Evolutionary conservation across 2,113 vertebrate genomes (phyloP), one percentile per base, ranked within the genome.

Genomic region (Chloropsis hardwickii): DNA sequence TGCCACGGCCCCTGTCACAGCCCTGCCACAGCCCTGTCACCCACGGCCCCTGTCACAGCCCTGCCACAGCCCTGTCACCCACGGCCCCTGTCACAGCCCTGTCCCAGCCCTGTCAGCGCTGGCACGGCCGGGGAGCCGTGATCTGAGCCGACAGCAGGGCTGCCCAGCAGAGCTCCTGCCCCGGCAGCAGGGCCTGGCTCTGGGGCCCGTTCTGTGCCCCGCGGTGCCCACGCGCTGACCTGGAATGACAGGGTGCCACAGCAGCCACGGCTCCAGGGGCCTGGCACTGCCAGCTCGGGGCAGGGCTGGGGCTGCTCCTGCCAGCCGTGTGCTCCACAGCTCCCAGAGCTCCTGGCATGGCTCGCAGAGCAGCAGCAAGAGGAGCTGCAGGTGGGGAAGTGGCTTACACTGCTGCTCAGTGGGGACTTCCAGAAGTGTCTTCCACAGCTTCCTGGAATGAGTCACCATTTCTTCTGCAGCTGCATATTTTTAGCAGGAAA

Each of bases 271-370:
- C 91, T 48, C 14, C 23, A 25, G 90, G 42, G 42, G 45, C 28
- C 53, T 66, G 88, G 57, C 51, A 58, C 42, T 3, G 48, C 33
- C 22, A 2, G 85, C 77, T 33, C 1, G 0, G 16, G 28, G 50
- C 4, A 61, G 14, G 11, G 39, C 21, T 4, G 2, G 3, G 10
- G 60, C 50, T 50, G 3, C 50, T 80, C 40, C 44, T 79, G 71
- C 39, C 48, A 20, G 14, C 12, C 9, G 0, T 0, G 27, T 12
- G 61, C 76, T 6, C 5, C 29, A 0, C 25, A 19, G 48, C 54
- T 22, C 62, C 4, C 0, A 0, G 3, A 11, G 45, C 54, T 54
- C 77, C 44, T 6, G 79, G 60, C 58, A 21, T 2, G 0, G 5
- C 3, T 6, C 33, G 60, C 72, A 20, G 11, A 42, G 58, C 77